These are phyloP conservation scores for Dromius quadrimaculatus DNA, from an alignment of 2,888 invertebrate species.

Conservation along the genomic window DNA sequence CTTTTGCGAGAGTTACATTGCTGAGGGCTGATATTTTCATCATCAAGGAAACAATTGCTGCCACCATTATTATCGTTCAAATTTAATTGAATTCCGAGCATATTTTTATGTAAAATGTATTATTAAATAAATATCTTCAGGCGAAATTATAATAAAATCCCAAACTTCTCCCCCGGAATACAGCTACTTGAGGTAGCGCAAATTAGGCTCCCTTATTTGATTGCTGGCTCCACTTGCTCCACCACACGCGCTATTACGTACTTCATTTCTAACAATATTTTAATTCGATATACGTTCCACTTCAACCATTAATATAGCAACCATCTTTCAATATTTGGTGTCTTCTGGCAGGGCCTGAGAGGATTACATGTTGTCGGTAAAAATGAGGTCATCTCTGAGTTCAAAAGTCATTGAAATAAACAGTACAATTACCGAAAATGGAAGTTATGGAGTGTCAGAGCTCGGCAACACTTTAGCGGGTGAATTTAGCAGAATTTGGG, in stretches of 20 bases:
- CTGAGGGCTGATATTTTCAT: too few species aligned
- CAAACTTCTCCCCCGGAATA: too few species aligned
- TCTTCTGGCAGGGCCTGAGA: too few species aligned
- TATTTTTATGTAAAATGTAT: conserved; percentile 5
- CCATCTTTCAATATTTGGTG: too few species aligned
- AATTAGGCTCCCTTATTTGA: too few species aligned
- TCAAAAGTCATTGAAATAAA: conserved; percentile 49
- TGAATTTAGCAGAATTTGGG: conserved; percentile 29
- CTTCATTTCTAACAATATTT: too few species aligned
- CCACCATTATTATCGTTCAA: conserved; percentile 6
- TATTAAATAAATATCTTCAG: conserved; percentile 17
- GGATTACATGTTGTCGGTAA: too few species aligned
- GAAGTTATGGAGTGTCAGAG: conserved; percentile 47
- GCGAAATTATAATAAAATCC: neutral
- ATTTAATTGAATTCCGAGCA: conserved; percentile 1
- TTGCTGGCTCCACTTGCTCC: too few species aligned
- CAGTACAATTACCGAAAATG: conserved; percentile 46
- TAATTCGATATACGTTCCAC: too few species aligned
- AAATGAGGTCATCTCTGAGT: conserved; percentile 36
- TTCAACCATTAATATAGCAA: too few species aligned
- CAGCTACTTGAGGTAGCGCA: too few species aligned
- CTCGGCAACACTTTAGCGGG: conserved; percentile 30
- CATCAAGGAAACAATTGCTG: conserved; percentile 4
- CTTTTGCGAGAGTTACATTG: neutral
- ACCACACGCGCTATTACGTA: too few species aligned